These are phyloP conservation scores for Zaprionus davidi DNA, from an alignment of 1,140 invertebrate species.

Conservation along the genomic window DNA sequence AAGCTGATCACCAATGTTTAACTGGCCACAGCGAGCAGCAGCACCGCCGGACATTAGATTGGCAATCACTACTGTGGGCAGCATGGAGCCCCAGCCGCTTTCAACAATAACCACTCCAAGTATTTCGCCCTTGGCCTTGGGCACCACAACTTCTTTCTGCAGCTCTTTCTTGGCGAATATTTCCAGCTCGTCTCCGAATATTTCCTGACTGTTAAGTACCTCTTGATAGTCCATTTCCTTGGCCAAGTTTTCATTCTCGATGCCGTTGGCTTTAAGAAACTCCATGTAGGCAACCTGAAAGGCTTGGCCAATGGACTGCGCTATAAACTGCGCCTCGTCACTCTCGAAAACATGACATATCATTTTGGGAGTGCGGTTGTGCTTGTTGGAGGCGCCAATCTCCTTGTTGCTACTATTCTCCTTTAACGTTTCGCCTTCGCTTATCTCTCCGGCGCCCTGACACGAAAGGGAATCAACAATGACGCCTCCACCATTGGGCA, in stretches of 20 bases:
- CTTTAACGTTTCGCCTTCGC: conserved; percentile 45
- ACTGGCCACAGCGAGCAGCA: conserved; percentile 97
- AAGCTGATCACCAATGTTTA: conserved; percentile 99
- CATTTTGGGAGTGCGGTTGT: conserved; percentile 98
- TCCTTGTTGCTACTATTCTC: conserved; percentile 31
- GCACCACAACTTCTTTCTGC: conserved; percentile 99
- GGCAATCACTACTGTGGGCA: conserved; percentile 93
- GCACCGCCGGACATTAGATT: conserved; percentile 98
- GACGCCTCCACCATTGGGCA: conserved; percentile 86
- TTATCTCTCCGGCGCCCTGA: conserved; percentile 33
- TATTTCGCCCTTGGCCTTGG: conserved; percentile 98
- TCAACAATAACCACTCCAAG: conserved; percentile 99
- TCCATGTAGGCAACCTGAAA: conserved; percentile 99
- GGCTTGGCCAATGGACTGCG: conserved; percentile 99
- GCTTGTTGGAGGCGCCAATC: conserved; percentile 85
- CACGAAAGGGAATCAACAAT: conserved; percentile 30
- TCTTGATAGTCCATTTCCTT: conserved; percentile 99
- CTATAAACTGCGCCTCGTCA: conserved; percentile 99
- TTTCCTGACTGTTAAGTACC: conserved; percentile 99
- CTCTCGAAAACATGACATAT: conserved; percentile 99
- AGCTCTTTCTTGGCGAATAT: conserved; percentile 99
- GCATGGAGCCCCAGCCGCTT: conserved; percentile 93
- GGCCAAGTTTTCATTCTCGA: conserved; percentile 99
- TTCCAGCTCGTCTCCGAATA: conserved; percentile 99
- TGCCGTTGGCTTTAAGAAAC: conserved; percentile 99